These are phyloP conservation scores for Ameiurus melas DNA, from an alignment of 2,113 vertebrate genomes.

Conservation along the genomic window DNA sequence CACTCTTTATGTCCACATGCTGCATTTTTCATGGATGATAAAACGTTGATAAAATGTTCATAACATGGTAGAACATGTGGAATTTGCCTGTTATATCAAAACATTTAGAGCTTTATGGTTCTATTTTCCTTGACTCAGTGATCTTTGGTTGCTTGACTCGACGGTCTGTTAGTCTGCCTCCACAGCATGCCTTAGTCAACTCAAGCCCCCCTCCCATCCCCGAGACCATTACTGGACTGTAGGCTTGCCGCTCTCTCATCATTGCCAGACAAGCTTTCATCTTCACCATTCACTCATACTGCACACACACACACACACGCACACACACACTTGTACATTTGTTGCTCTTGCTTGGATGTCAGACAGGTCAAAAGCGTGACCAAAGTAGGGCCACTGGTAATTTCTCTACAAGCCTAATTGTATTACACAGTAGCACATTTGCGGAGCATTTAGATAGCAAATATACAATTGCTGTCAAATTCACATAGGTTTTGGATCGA, in stretches of 20 bases:
- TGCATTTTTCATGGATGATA: not conserved
- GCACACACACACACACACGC: not conserved
- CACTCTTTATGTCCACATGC: not conserved
- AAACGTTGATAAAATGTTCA: not conserved
- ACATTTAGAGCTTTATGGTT: not conserved
- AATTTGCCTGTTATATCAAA: not conserved
- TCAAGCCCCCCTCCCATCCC: conserved; percentile 31
- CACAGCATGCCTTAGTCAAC: conserved; percentile 39
- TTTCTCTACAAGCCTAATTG: conserved; percentile 7
- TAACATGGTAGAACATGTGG: not conserved
- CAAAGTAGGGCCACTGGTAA: conserved; percentile 8
- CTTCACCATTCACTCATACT: conserved; percentile 39
- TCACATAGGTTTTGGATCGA: not conserved
- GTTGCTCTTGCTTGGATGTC: conserved; percentile 30
- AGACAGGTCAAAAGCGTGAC: conserved; percentile 39
- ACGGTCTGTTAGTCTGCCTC: conserved; percentile 34
- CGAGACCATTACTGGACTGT: conserved; percentile 52
- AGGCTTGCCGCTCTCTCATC: conserved; percentile 47
- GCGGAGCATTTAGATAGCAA: not conserved
- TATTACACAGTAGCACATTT: not conserved
- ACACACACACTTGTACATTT: conserved; percentile 40
- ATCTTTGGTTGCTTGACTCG: conserved; percentile 22
- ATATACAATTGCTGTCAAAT: not conserved
- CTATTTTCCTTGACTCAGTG: not conserved
- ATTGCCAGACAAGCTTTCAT: conserved; percentile 56